A percentile compares a stretch with the other conserved stretches of the same genome.
These are phyloP conservation scores for Tympanuchus pallidicinctus DNA, from an alignment of 2,113 vertebrate genomes.

Conservation along the genomic window DNA sequence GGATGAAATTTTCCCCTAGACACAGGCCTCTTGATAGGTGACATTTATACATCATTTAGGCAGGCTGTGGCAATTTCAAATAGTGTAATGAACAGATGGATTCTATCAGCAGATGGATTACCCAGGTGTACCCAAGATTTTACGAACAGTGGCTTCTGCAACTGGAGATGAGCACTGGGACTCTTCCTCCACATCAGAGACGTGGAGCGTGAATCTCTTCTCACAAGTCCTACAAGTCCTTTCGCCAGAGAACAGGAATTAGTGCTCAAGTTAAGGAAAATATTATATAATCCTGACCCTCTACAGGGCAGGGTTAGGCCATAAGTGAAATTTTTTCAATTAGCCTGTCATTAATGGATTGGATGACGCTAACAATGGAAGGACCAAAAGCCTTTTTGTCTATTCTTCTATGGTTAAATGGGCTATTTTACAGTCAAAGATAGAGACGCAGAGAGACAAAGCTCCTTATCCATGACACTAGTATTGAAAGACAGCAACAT, in stretches of 20 bases:
- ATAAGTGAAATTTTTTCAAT: background rate
- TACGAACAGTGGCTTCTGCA: background rate
- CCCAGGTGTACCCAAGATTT: background rate
- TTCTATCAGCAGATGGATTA: background rate
- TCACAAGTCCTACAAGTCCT: background rate
- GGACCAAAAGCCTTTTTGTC: rapidly evolving
- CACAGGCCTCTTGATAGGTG: background rate
- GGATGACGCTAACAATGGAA: background rate
- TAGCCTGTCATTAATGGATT: background rate
- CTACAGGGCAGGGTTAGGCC: background rate
- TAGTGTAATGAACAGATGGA: background rate
- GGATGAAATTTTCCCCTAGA: background rate
- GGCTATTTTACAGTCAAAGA: background rate
- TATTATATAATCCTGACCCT: background rate
- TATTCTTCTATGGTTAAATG: background rate
- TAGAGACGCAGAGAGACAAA: background rate
- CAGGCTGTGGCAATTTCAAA: background rate
- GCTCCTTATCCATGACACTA: background rate
- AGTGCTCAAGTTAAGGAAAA: background rate
- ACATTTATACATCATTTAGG: background rate
- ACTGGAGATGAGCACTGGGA: background rate
- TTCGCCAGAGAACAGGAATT: background rate
- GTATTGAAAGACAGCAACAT: background rate
- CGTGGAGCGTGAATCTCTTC: background rate
- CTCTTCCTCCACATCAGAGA: background rate